These are phyloP conservation scores for Agrilus cyanescens DNA, from an alignment of 2,888 invertebrate genomes.

Conservation along the genomic window DNA sequence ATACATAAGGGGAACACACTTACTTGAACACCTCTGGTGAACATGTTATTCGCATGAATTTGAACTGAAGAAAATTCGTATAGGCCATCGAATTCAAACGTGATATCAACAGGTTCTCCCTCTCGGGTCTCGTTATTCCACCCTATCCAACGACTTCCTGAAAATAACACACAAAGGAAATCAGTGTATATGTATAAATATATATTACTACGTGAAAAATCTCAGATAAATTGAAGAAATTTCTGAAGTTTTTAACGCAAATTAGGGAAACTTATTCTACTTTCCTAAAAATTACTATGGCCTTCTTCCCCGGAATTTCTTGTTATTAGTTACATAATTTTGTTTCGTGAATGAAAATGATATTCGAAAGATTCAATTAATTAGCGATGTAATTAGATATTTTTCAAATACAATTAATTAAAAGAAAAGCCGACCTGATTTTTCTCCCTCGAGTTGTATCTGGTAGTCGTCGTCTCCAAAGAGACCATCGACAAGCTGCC, in stretches of 20 bases:
- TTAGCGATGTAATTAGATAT: too few relatives aligned
- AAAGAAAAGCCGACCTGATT: slow-evolving; percentile 38
- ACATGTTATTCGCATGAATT: slow-evolving; percentile 70
- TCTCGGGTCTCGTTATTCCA: slow-evolving; percentile 59
- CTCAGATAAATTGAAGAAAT: too few relatives aligned
- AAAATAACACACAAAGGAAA: slow-evolving; percentile 15
- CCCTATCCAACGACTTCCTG: slow-evolving; percentile 71
- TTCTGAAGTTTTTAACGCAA: too few relatives aligned
- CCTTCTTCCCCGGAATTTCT: too few relatives aligned
- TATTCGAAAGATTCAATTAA: too few relatives aligned
- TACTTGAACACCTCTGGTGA: slow-evolving; percentile 68
- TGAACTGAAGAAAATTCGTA: slow-evolving; percentile 62
- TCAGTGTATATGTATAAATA: slow-evolving; percentile 1
- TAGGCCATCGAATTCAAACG: slow-evolving; percentile 69
- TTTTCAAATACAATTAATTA: background rate
- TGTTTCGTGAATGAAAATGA: too few relatives aligned
- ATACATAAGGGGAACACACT: slow-evolving; percentile 14
- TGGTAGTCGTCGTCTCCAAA: slow-evolving; percentile 56
- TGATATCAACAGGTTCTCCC: slow-evolving; percentile 55
- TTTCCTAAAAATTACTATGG: too few relatives aligned
- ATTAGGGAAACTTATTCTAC: too few relatives aligned
- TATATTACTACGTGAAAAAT: background rate
- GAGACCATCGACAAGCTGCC: slow-evolving; percentile 70
- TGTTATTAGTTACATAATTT: too few relatives aligned
- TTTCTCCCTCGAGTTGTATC: slow-evolving; percentile 44